Conservation (phyloP, 2,113 vertebrate genomes). For the Scomber scombrus region DNA sequence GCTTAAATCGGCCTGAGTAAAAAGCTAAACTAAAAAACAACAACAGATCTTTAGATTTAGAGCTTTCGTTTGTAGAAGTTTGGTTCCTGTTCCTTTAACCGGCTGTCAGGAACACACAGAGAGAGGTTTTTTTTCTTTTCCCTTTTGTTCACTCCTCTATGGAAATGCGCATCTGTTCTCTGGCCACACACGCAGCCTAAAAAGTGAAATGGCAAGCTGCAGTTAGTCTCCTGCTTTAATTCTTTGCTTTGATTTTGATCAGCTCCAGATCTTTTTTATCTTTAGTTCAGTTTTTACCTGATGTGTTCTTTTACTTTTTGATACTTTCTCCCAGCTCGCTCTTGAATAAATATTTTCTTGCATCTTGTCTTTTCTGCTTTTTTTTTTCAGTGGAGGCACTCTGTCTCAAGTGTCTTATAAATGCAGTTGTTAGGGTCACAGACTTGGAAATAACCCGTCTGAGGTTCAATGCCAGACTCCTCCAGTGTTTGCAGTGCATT, state of each 20-base stretch:
- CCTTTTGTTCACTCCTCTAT: conserved; percentile 67
- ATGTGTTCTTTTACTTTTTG: neutral
- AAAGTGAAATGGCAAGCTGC: conserved; percentile 37
- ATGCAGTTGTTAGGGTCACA: conserved; percentile 50
- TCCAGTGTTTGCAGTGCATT: conserved; percentile 38
- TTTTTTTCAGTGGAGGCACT: neutral
- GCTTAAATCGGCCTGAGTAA: conserved; percentile 1
- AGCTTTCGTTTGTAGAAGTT: conserved; percentile 44
- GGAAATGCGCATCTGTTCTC: conserved; percentile 65
- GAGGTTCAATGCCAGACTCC: conserved; percentile 35
- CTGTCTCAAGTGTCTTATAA: conserved; percentile 29
- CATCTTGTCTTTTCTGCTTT: neutral
- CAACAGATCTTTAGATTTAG: conserved; percentile 15
- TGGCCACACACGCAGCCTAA: conserved; percentile 62
- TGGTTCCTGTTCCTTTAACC: conserved; percentile 64
- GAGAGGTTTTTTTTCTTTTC: conserved; percentile 19
- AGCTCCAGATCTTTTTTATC: neutral
- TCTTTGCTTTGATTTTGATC: conserved; percentile 31
- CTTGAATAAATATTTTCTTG: neutral
- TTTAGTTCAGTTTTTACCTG: neutral
- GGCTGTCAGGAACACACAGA: conserved; percentile 58
- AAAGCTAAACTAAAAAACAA: neutral
- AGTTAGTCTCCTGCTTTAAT: conserved; percentile 46
- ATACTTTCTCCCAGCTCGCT: neutral
- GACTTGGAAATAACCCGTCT: conserved; percentile 36